A percentile compares a stretch with the other conserved stretches of the same genome.
Evolutionary conservation across 2,797 vertebrate genomes (phyloP).

Genomic region (Girardinus metallicus): DNA sequence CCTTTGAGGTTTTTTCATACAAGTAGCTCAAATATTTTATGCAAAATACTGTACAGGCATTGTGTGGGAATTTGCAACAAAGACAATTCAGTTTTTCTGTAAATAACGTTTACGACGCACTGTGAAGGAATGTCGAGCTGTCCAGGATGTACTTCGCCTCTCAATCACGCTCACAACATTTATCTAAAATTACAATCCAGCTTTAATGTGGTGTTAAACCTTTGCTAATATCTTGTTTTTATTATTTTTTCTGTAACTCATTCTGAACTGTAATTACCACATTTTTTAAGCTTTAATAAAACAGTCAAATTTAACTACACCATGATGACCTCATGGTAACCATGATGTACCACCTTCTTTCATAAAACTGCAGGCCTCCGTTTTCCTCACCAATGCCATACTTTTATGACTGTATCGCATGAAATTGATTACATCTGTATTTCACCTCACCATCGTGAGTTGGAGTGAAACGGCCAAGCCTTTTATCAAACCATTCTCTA

Average conservation of each 20-base stretch:
- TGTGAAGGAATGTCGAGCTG: not conserved
- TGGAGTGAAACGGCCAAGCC: conserved; percentile 50
- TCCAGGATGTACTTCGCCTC: not conserved
- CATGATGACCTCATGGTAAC: conserved; percentile 51
- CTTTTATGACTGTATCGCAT: conserved; percentile 37
- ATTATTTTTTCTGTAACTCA: conserved; percentile 40
- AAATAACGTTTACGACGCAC: not conserved
- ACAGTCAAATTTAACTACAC: conserved; percentile 43
- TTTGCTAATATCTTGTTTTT: conserved; percentile 17
- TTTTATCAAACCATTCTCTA: conserved; percentile 63
- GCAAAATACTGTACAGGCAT: not conserved
- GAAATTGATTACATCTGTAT: conserved; percentile 73
- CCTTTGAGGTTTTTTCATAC: not conserved
- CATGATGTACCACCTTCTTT: conserved; percentile 57
- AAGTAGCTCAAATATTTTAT: not conserved
- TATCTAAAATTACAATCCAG: not conserved
- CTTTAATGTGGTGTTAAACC: conserved; percentile 7
- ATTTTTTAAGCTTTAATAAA: conserved; percentile 58
- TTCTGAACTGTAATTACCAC: conserved; percentile 48
- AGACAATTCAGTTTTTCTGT: not conserved
- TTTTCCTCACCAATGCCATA: conserved; percentile 53
- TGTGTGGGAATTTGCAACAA: not conserved
- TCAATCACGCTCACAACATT: not conserved
- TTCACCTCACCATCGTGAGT: conserved; percentile 48
- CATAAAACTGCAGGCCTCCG: conserved; percentile 61